Evolutionary conservation across 2,797 vertebrate species (phyloP), one percentile per base, ranked within the genome.

Genomic region (Distichodus sexfasciatus): DNA sequence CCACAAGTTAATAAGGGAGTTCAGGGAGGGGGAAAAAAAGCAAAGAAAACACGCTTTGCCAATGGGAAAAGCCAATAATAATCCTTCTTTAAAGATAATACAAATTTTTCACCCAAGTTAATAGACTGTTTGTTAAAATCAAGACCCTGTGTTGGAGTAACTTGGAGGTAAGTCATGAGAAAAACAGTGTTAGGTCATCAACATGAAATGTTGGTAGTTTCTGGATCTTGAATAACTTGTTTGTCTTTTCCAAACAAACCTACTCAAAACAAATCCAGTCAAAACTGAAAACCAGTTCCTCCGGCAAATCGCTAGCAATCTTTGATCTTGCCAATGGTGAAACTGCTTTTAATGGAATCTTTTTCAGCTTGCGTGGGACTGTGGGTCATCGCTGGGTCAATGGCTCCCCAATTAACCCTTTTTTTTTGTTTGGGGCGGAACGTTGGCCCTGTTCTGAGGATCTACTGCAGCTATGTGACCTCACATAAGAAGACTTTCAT

Each of bases 331-430:
- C 26, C 54, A 40, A 46, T 47, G 15, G 33, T 63, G 33, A 15
- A 68, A 64, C 29, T 66, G n/a, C n/a, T 40, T 29, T 80, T 71
- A 76, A 76, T 73, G 46, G 66, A 43, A 68, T 41, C 31, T 70
- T 68, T 76, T 73, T 66, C 64, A 54, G 55, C 38, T 55, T 58
- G n/a, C 55, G 57, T 46, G 58, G 43, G 50, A 68, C 47, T 61
- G 41, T 8, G 46, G 76, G 72, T 76, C 73, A 76, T 15, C 12
- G 26, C 15, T 41, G 48, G 76, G 69, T 79, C 69, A 81, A 76
- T 51, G 43, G 68, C 57, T 33, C 64, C 60, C 58, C 69, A 70
- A 74, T 80, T 76, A 75, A 77, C 62, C 19, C 28, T 15, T 50
- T 69, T 64, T 60, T 53, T n/a, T 14, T 66, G 43, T 61, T 14